These are phyloP conservation scores for Drosophila nr. fundita DNA, from an alignment of 2,888 invertebrate genomes.

Conservation along the genomic window DNA sequence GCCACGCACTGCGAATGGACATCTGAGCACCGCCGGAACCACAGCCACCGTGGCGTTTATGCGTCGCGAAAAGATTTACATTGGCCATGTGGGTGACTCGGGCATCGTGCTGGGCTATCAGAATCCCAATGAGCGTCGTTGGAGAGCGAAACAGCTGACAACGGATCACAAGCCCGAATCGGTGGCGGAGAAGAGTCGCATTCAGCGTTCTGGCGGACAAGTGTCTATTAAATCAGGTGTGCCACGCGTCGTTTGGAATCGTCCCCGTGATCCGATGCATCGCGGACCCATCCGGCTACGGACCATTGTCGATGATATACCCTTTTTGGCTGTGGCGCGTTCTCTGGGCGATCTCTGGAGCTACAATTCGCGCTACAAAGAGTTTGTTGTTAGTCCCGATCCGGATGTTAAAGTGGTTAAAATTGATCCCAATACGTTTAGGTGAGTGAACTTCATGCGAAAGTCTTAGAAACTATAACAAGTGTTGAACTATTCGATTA, in stretches of 20 bases:
- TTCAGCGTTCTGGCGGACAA: conserved; percentile 92
- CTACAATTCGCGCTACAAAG: conserved; percentile 94
- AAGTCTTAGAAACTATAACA: not conserved
- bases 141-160: conserved; percentile 93
- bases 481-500: not conserved
- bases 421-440: conserved; percentile 91
- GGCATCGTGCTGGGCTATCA: conserved; percentile 95
- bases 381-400: conserved; percentile 98
- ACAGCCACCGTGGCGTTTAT: conserved; percentile 98
- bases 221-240: conserved; percentile 93
- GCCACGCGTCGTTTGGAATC: conserved; percentile 98
- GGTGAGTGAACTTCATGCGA: conserved; percentile 82
- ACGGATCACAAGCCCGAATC: conserved; percentile 98
- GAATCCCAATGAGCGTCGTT: conserved; percentile 89
- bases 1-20: conserved; percentile 97
- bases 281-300: conserved; percentile 94
- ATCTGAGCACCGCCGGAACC: conserved; percentile 98
- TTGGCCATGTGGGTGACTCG: conserved; percentile 99
- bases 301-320: conserved; percentile 96
- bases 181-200: conserved; percentile 92
- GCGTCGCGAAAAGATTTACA: conserved; percentile 96
- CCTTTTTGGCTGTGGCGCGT: conserved; percentile 97
- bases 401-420: conserved; percentile 96
- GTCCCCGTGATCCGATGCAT: conserved; percentile 90
- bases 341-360: conserved; percentile 99